Evolutionary conservation across 2,888 invertebrate species (phyloP).

Genomic region (Drosophila formosana): DNA sequence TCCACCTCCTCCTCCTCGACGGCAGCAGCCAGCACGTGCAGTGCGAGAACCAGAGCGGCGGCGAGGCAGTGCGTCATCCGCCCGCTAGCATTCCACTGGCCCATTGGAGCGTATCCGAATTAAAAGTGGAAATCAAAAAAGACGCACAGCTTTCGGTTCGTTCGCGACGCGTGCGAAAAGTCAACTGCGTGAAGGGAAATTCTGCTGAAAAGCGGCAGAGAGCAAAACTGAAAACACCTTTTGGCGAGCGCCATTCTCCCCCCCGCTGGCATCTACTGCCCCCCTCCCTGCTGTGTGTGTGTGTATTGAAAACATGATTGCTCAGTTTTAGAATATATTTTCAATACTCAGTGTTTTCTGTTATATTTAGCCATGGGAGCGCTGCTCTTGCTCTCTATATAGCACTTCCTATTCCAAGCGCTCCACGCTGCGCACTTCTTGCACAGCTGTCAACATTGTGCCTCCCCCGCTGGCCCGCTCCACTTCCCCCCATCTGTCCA

Average conservation of each 20-base stretch:
- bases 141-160: conserved; percentile 11
- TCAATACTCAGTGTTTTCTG: conserved; percentile 33
- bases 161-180: conserved; percentile 60
- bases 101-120: conserved; percentile 60
- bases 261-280: conserved; percentile 15
- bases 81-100: conserved; percentile 40
- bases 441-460: conserved; percentile 48
- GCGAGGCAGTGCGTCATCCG: conserved; percentile 61
- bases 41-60: not conserved
- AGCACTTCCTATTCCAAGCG: conserved; percentile 27
- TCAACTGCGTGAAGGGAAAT: conserved; percentile 59
- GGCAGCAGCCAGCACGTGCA: conserved; percentile 29
- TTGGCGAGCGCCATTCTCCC: conserved; percentile 25
- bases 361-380: conserved; percentile 49
- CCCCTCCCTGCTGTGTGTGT: conserved; percentile 8
- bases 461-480: not conserved
- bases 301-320: conserved; percentile 41
- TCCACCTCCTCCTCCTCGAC: conserved; percentile 6
- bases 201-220: conserved; percentile 27
- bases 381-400: not conserved
- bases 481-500: not conserved
- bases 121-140: not conserved
- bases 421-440: conserved; percentile 20
- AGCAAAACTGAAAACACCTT: conserved; percentile 41
- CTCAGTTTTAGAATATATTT: conserved; percentile 33